phyloP scores from a whole-genome alignment of 2,888 invertebrate species.

The Taenaris catops region DNA sequence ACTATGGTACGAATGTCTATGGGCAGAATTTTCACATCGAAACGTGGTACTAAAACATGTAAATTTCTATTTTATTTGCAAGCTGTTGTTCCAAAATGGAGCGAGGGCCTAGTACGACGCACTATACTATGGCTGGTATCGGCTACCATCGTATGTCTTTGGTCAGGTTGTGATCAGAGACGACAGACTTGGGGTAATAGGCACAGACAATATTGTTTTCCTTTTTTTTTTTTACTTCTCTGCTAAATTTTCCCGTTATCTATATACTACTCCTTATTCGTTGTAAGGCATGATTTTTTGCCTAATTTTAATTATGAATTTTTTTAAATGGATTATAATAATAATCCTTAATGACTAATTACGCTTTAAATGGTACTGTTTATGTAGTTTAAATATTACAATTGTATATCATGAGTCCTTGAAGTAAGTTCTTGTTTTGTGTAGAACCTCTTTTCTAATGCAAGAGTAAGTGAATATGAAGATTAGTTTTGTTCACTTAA shows the following conservation, averaged over 20 bases:
- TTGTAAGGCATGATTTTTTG: conserved; percentile 18
- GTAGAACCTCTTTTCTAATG: conserved; percentile 5
- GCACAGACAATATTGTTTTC: conserved; percentile 17
- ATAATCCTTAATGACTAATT: not conserved
- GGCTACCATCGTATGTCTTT: conserved; percentile 54
- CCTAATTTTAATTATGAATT: conserved; percentile 3
- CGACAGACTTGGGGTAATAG: conserved; percentile 45
- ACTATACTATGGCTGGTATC: conserved; percentile 62
- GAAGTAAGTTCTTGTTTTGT: not conserved
- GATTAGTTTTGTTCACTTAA: too few relatives aligned
- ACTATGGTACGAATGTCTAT: too few relatives aligned
- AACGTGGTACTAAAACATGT: conserved; percentile 19
- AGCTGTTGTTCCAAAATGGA: conserved; percentile 61
- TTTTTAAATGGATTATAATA: conserved; percentile 3
- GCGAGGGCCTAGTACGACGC: conserved; percentile 52
- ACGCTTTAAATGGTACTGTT: conserved; percentile 8
- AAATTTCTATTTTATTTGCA: conserved; percentile 54
- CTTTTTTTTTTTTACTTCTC: conserved; percentile 7
- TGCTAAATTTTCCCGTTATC: conserved; percentile 10
- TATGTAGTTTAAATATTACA: conserved; percentile 1
- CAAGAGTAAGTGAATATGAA: too few relatives aligned
- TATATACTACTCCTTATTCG: conserved; percentile 5
- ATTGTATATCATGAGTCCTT: not conserved
- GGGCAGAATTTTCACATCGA: conserved; percentile 15
- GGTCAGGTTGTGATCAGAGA: conserved; percentile 55